phyloP scores from a whole-genome alignment of 2,888 invertebrate genomes.

The Strigamia maritima region DNA sequence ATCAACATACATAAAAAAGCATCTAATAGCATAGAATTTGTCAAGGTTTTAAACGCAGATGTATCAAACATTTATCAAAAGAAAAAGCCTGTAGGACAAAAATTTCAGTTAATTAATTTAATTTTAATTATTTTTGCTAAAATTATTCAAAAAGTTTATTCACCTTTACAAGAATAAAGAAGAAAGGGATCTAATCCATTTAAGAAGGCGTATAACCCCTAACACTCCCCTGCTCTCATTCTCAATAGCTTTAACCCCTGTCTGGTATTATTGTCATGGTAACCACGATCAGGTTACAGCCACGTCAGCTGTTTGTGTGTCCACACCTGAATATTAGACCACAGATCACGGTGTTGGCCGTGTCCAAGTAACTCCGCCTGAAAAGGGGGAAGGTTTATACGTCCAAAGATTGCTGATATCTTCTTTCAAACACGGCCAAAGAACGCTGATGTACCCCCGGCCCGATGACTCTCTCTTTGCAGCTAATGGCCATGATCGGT shows the following conservation, averaged over 20 bases:
- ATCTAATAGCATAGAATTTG: too few relatives aligned
- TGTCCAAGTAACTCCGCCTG: background rate
- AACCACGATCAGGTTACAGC: slow-evolving; percentile 10
- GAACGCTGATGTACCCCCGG: slow-evolving; percentile 1
- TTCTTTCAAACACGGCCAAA: background rate
- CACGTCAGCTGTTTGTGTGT: slow-evolving; percentile 2
- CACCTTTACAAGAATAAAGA: background rate
- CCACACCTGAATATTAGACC: slow-evolving; percentile 15
- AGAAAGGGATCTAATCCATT: slow-evolving; percentile 2
- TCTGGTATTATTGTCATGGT: background rate
- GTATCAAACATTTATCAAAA: too few relatives aligned
- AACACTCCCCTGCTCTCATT: slow-evolving; percentile 1
- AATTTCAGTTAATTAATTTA: too few relatives aligned
- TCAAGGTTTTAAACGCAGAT: too few relatives aligned
- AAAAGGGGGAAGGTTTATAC: background rate
- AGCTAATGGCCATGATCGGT: slow-evolving; percentile 10
- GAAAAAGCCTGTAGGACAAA: too few relatives aligned
- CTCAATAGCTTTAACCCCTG: slow-evolving; percentile 2
- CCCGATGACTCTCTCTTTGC: background rate
- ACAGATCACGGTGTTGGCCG: slow-evolving; percentile 5
- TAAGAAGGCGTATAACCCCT: slow-evolving; percentile 10
- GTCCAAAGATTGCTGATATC: slow-evolving; percentile 5
- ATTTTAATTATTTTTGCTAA: too few relatives aligned
- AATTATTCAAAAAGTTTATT: background rate
- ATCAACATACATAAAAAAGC: too few relatives aligned